Conservation (phyloP, 2,888 invertebrate genomes). For the Urechis unicinctus region DNA sequence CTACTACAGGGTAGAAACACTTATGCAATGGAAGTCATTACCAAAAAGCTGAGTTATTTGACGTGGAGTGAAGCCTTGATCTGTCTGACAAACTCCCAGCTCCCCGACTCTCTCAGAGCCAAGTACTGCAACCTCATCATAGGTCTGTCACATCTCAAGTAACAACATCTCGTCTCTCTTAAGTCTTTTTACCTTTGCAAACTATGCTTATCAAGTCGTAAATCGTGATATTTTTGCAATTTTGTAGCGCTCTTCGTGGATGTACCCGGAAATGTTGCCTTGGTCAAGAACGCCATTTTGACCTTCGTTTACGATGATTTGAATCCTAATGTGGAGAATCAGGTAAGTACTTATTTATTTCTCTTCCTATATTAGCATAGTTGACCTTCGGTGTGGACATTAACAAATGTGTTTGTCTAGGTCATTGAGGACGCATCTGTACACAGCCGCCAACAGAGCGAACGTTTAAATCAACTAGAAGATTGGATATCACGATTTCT, state of each 20-base stretch:
- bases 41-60: slow-evolving; percentile 11
- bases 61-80: slow-evolving; percentile 22
- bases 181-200: too few species aligned
- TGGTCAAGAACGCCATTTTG: neutral
- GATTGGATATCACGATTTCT: neutral
- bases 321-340: neutral
- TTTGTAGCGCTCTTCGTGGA: neutral
- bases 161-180: too few species aligned
- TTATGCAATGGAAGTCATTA: slow-evolving; percentile 13
- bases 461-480: neutral
- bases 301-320: neutral
- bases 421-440: too few species aligned
- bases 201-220: too few species aligned
- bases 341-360: too few species aligned
- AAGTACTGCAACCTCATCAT: slow-evolving; percentile 22
- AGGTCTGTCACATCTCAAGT: slow-evolving; percentile 4
- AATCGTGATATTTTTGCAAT: too few species aligned
- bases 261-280: neutral
- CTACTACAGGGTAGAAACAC: slow-evolving; percentile 26
- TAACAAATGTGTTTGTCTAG: too few species aligned
- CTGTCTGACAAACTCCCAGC: slow-evolving; percentile 8
- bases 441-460: too few species aligned
- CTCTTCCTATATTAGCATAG: too few species aligned
- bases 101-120: slow-evolving; percentile 19
- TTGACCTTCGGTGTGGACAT: too few species aligned